Evolutionary conservation across 1,140 invertebrate species (phyloP).

Genomic region (Tetraneura akinire): DNA sequence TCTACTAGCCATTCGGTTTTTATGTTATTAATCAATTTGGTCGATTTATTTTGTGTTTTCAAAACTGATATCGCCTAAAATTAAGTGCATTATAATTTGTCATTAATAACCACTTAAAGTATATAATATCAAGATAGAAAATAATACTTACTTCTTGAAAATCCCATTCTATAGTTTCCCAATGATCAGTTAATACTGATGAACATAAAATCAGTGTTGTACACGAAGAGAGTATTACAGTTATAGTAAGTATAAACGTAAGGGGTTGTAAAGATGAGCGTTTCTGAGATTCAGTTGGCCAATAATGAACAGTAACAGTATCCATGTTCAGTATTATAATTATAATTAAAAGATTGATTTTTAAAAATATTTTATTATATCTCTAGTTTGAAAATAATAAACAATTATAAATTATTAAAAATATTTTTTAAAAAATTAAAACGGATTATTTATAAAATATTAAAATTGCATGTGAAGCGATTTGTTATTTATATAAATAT

Average conservation of each 20-base stretch:
- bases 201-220: conserved; percentile 77
- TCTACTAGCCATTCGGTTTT: conserved; percentile 32
- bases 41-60: conserved; percentile 39
- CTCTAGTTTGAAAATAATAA: too few relatives aligned
- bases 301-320: conserved; percentile 45
- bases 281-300: background rate
- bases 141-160: conserved; percentile 52
- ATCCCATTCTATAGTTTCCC: conserved; percentile 81
- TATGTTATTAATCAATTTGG: conserved; percentile 10
- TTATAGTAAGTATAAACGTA: conserved; percentile 57
- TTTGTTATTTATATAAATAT: too few relatives aligned
- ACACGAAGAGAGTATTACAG: conserved; percentile 63
- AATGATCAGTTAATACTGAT: conserved; percentile 82
- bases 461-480: too few relatives aligned
- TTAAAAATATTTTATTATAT: background rate
- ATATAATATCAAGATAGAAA: background rate
- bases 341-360: too few relatives aligned
- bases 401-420: too few relatives aligned
- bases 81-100: too few relatives aligned
- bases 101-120: too few relatives aligned
- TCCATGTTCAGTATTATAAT: conserved; percentile 31
- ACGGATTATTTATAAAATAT: too few relatives aligned
- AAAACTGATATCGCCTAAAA: conserved; percentile 18
- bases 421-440: too few relatives aligned
- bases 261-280: conserved; percentile 48